phyloP scores from a whole-genome alignment of 2,797 vertebrate genomes.

The Clarias platycephalus region DNA sequence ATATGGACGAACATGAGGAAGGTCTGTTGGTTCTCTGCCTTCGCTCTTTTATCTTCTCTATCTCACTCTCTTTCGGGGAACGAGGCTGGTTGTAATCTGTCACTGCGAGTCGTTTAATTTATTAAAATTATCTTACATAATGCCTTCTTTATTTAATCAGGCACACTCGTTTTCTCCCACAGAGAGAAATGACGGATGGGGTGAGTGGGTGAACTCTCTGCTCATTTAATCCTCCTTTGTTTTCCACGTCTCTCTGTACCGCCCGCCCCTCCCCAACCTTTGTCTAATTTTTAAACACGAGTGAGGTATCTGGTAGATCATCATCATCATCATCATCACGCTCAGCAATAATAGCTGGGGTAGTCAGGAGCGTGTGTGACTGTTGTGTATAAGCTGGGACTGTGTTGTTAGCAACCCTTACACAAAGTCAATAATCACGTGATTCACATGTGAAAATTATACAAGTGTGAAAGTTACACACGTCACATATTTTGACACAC shows the following conservation, averaged over 20 bases:
- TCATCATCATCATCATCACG: not conserved
- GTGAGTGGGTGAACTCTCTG: constrained; percentile 53
- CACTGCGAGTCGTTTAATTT: constrained; percentile 46
- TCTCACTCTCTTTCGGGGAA: constrained; percentile 9
- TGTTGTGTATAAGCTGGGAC: constrained; percentile 24
- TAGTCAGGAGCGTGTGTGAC: not conserved
- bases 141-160: constrained; percentile 58
- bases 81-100: constrained; percentile 44
- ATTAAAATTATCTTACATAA: constrained; percentile 56
- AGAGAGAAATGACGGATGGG: constrained; percentile 51
- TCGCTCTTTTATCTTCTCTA: not conserved
- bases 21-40: constrained; percentile 6
- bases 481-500: not conserved
- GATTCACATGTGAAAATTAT: not conserved
- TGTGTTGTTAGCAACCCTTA: not conserved
- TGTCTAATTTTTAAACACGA: constrained; percentile 45
- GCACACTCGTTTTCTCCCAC: constrained; percentile 49
- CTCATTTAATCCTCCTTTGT: constrained; percentile 46
- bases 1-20: not conserved
- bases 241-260: constrained; percentile 26
- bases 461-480: not conserved
- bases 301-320: constrained; percentile 30
- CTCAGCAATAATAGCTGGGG: constrained; percentile 34
- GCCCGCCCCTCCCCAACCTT: not conserved
- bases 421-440: not conserved